Evolutionary conservation across 1,140 invertebrate species (phyloP).

Genomic region (Aculops lycopersici): DNA sequence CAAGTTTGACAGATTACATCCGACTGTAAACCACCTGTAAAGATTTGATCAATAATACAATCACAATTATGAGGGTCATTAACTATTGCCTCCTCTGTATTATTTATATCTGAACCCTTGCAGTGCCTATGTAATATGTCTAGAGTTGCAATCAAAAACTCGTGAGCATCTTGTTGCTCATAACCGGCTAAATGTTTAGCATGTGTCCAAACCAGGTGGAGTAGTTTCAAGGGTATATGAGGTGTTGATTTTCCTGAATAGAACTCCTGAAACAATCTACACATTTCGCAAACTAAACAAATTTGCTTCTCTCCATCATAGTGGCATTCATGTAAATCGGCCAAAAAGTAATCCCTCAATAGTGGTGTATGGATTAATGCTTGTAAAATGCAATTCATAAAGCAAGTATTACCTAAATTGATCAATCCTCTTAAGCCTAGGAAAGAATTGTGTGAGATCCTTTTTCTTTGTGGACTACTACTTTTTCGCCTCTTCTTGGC

Average conservation of each 20-base stretch:
- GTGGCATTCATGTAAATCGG: slow-evolving; percentile 56
- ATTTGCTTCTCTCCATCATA: slow-evolving; percentile 19
- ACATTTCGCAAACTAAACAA: slow-evolving; percentile 77
- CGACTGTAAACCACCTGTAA: slow-evolving; percentile 74
- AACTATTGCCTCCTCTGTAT: slow-evolving; percentile 16
- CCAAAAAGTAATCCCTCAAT: slow-evolving; percentile 71
- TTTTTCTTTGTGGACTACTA: slow-evolving; percentile 33
- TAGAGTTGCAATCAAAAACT: slow-evolving; percentile 82
- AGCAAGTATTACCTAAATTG: slow-evolving; percentile 91
- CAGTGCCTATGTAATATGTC: slow-evolving; percentile 62
- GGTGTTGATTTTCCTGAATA: slow-evolving; percentile 61
- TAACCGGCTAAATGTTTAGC: slow-evolving; percentile 75
- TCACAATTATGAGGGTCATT: slow-evolving; percentile 37
- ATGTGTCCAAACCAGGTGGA: slow-evolving; percentile 85
- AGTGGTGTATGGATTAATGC: slow-evolving; percentile 73
- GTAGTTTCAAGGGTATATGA: slow-evolving; percentile 47
- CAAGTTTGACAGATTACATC: slow-evolving; percentile 83
- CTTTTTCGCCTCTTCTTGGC: neutral
- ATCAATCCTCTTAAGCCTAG: slow-evolving; percentile 63
- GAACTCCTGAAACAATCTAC: slow-evolving; percentile 32
- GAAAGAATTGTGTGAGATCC: slow-evolving; percentile 43
- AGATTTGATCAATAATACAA: slow-evolving; percentile 90
- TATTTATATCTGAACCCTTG: slow-evolving; percentile 17
- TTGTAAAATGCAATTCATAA: slow-evolving; percentile 93
- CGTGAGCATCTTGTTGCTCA: slow-evolving; percentile 92